Evolutionary conservation across 2,797 vertebrate genomes (phyloP).

Genomic region (Gymnoscopelus microlampas): DNA sequence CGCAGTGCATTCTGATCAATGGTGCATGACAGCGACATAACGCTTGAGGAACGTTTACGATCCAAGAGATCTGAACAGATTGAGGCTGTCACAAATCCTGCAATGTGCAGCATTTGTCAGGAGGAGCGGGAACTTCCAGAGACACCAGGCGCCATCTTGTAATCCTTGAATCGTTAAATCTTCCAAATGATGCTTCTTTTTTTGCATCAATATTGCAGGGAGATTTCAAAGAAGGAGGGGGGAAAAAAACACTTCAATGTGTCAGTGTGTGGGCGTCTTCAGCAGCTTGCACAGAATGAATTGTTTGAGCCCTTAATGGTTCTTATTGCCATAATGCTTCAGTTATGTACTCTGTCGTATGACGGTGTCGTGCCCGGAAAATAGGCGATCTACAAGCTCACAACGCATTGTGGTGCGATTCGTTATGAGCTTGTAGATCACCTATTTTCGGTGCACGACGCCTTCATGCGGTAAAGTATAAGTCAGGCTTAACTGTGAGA

Average conservation of each 20-base stretch:
- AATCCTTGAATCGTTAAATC: slow-evolving; percentile 17
- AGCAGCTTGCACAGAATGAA: slow-evolving; percentile 19
- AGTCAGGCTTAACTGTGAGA: no score
- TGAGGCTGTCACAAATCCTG: slow-evolving; percentile 17
- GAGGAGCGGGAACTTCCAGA: slow-evolving; percentile 19
- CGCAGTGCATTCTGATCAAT: slow-evolving; percentile 13
- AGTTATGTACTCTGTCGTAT: no score
- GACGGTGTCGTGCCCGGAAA: no score
- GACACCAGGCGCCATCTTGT: background rate
- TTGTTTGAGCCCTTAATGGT: slow-evolving; percentile 22
- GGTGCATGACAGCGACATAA: slow-evolving; percentile 29
- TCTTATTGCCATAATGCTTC: slow-evolving; percentile 7
- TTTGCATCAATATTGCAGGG: background rate
- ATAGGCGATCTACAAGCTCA: no score
- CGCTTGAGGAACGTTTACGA: slow-evolving; percentile 32
- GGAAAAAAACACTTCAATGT: background rate
- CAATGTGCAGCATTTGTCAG: slow-evolving; percentile 24
- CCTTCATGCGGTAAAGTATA: no score
- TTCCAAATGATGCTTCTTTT: slow-evolving; percentile 7
- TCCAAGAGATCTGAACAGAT: slow-evolving; percentile 43
- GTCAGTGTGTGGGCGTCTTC: background rate
- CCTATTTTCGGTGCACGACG: no score
- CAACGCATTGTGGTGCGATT: no score
- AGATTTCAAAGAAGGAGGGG: slow-evolving; percentile 8
- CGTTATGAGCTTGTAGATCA: no score